Percentiles rank a stretch among this genome's conserved stretches.
Conservation (phyloP, 2,797 vertebrate species). For the Valencia hispanica region DNA sequence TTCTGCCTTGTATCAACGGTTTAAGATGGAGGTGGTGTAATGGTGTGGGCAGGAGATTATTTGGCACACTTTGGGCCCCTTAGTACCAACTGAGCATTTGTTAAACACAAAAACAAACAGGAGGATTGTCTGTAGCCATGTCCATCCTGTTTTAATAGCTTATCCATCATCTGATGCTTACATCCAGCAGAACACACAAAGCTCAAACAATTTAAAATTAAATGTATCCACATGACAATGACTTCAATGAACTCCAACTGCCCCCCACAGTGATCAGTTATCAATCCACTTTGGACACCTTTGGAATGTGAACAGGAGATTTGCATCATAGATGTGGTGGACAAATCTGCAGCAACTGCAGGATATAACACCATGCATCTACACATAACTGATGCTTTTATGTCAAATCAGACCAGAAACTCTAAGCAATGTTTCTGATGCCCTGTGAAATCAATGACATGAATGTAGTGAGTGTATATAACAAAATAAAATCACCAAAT, state of each 20-base stretch:
- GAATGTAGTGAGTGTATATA: not conserved
- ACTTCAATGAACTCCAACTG: not conserved
- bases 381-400: not conserved
- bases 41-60: no score
- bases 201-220: not conserved
- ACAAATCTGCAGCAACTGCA: not conserved
- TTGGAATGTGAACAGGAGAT: not conserved
- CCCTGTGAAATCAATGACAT: not conserved
- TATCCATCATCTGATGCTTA: not conserved
- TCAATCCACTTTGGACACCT: not conserved
- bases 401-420: not conserved
- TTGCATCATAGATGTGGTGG: not conserved
- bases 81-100: not conserved
- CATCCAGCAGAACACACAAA: not conserved
- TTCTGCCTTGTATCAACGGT: no score
- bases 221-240: not conserved
- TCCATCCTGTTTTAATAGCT: not conserved
- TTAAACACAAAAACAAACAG: not conserved
- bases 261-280: not conserved
- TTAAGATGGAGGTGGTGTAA: no score
- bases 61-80: no score
- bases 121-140: not conserved
- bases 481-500: conserved; percentile 1
- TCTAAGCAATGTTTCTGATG: not conserved
- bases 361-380: not conserved